These are phyloP conservation scores for Cryptotermes secundus DNA, from an alignment of 1,140 invertebrate species.

Conservation along the genomic window DNA sequence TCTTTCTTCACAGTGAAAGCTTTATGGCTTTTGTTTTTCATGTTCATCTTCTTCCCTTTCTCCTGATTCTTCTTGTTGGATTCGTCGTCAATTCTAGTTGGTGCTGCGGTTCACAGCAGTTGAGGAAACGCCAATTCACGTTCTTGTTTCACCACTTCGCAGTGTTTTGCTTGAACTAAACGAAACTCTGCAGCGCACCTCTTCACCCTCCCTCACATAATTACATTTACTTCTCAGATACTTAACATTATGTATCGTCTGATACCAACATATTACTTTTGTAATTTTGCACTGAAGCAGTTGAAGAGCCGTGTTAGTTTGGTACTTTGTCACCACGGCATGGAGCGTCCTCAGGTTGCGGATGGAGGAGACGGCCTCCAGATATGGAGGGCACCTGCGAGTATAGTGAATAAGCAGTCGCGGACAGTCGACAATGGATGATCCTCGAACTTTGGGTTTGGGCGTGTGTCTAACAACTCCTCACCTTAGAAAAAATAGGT, in stretches of 20 bases:
- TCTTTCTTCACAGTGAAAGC: slow-evolving; percentile 14
- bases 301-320: no score
- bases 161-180: slow-evolving; percentile 19
- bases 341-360: no score
- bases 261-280: background rate
- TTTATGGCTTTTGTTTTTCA: slow-evolving; percentile 26
- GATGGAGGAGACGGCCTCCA: no score
- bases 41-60: background rate
- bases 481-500: no score
- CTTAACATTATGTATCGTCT: background rate
- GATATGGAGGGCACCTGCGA: no score
- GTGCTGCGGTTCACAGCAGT: slow-evolving; percentile 16
- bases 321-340: no score
- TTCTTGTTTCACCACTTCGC: slow-evolving; percentile 6
- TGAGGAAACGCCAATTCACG: slow-evolving; percentile 15
- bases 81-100: background rate
- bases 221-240: background rate
- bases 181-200: background rate
- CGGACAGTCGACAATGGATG: no score
- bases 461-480: no score
- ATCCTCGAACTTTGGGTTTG: no score
- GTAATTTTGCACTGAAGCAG: no score
- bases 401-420: no score
- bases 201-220: background rate
- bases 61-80: background rate